Base-by-base conservation (phyloP, 2,888 invertebrate species). In the Cheilosia scutellata region DNA sequence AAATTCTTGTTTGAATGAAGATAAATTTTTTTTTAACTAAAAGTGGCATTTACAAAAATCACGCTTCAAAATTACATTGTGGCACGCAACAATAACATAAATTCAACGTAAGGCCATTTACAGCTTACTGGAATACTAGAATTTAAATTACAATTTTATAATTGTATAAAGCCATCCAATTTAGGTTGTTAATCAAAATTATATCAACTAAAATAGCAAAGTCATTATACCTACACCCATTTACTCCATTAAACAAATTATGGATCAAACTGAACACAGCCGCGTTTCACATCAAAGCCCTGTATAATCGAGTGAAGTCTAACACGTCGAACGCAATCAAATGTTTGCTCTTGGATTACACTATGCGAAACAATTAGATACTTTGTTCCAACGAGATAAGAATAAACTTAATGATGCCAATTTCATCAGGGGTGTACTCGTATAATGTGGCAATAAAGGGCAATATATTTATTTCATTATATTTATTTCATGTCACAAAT, bases 161-260 rank as follows among this genome's bases (percentile, higher is more conserved):
- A 60, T 51, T 62, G 20, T 51, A 42, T 62, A 72, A 72, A 72
- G 42, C 29, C 11, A 31, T 42, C 47, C 42, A 62, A 42, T 53
- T 62, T 13, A 40, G 42, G 40, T 31, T 20, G 9, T 72, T 62
- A 60, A 72, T 72, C 72, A 72, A 29, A 62, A 72, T 62, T 27
- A 62, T 72, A 62, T 42, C 62, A 72, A 40, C 7, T 40, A 16
- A 49, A 55, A 3, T 33, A 9, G 16, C 7, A 31, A 55, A 42
- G 31, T 57, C 44, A 68, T 42, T 42, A 37, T 11, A 49, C 4
- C 4, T 37, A 37, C 0, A 2, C 5, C 3, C 20, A 11, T 25
- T n/a, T 6, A 3, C 27, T n/a, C 9, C 3, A 29, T 2, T 0
- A 33, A 55, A 33, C 31, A 20, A 16, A 44, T 44, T 44, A 44